Percentiles rank a stretch among this genome's conserved stretches.
Evolutionary conservation across 2,113 vertebrate genomes (phyloP).

Genomic region (Epinephelus cyanopodus): DNA sequence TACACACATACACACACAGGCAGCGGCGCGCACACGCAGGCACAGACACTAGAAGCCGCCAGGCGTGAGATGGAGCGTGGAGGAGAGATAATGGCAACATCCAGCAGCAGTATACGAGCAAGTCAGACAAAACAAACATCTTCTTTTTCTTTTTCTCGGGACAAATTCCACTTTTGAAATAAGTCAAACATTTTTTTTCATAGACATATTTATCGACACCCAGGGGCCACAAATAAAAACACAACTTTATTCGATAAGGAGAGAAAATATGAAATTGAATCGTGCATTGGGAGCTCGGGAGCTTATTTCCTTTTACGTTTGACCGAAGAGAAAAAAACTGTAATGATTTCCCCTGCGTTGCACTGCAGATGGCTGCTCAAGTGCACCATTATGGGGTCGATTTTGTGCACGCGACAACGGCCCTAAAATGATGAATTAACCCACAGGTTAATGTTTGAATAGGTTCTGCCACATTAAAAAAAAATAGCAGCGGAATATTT

Average conservation of each 20-base stretch:
- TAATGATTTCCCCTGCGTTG: slow-evolving; percentile 48
- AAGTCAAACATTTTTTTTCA: neutral
- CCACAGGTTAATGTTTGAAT: slow-evolving; percentile 31
- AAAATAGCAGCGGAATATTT: slow-evolving; percentile 5
- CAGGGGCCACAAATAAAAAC: neutral
- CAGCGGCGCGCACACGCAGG: neutral
- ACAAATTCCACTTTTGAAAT: slow-evolving; percentile 19
- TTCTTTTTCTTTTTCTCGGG: slow-evolving; percentile 7
- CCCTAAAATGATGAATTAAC: slow-evolving; percentile 54
- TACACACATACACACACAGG: neutral
- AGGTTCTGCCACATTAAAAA: neutral
- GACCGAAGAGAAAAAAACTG: slow-evolving; percentile 17
- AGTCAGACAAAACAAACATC: slow-evolving; percentile 67
- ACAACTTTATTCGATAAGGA: slow-evolving; percentile 19
- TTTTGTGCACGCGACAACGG: slow-evolving; percentile 22
- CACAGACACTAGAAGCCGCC: slow-evolving; percentile 65
- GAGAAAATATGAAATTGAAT: neutral
- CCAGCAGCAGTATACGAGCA: slow-evolving; percentile 59
- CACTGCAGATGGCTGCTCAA: slow-evolving; percentile 67
- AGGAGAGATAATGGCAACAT: slow-evolving; percentile 82
- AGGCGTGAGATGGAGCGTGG: slow-evolving; percentile 81
- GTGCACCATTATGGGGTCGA: slow-evolving; percentile 45
- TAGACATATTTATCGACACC: slow-evolving; percentile 2
- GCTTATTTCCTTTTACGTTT: slow-evolving; percentile 34
- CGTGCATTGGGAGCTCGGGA: neutral